phyloP scores from a whole-genome alignment of 2,113 vertebrate species.

The Gobius niger region DNA sequence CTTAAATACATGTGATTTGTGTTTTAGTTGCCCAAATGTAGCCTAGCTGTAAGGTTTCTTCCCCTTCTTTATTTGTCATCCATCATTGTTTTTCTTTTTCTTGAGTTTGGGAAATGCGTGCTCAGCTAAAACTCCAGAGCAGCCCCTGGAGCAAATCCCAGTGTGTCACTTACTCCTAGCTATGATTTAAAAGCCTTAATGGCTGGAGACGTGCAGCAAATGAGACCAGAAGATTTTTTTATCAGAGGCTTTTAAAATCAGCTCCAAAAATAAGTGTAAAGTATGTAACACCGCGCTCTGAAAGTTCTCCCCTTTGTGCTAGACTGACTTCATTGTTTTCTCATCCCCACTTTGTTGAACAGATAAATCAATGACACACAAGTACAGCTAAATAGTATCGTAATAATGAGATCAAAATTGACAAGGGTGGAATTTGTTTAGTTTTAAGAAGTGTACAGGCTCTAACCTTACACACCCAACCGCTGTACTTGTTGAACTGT shows the following conservation, averaged over 20 bases:
- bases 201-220: conserved; percentile 17
- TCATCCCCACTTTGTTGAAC: neutral
- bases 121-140: conserved; percentile 64
- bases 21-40: too few species aligned
- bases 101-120: conserved; percentile 59
- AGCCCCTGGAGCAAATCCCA: conserved; percentile 37
- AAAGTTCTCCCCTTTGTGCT: conserved; percentile 10
- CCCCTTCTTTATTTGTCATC: conserved; percentile 27
- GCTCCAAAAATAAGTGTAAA: conserved; percentile 15
- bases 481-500: neutral
- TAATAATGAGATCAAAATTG: neutral
- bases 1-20: too few species aligned
- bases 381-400: neutral
- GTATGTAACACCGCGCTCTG: conserved; percentile 12
- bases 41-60: too few species aligned
- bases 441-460: neutral
- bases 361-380: neutral
- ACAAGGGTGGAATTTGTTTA: neutral
- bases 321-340: conserved; percentile 1
- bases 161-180: conserved; percentile 32
- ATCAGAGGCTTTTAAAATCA: conserved; percentile 15
- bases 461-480: neutral
- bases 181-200: conserved; percentile 25
- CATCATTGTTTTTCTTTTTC: conserved; percentile 51
- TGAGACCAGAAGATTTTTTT: neutral